Base-by-base conservation (phyloP, 35 echinoderm and acorn worm genomes). In the Stichopus chloronotus region DNA sequence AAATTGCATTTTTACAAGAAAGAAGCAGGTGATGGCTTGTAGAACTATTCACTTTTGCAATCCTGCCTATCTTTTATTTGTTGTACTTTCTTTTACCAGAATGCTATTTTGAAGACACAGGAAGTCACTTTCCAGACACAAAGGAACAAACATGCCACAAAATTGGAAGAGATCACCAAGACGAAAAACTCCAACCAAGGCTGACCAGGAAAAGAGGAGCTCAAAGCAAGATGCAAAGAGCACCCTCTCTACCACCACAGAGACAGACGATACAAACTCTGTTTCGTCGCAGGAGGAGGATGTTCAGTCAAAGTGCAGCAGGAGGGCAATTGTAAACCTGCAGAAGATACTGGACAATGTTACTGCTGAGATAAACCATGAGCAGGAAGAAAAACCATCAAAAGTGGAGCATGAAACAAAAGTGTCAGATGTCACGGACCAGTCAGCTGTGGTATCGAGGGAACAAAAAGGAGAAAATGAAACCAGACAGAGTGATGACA, bases 291-390 rank as follows among this genome's bases (percentile, higher is more conserved):
- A 94, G 53, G 95, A 99, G 21, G 97, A 99, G 11, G 97, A 99
- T 65, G 92, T 92, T 30, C 97, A 99, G 88, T 92, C 93, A 17
- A 99, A 99, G 77, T 99, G 95, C 78, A 99, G 95, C 85, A 95
- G 95, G 22, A 92, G 94, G 90, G 97, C 97, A 14, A 99, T 99
- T 9, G 95, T 96, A 1, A 99, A 99, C 84, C 93, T 99, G 57
- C 97, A 99, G 79, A 96, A 94, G 58, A 58, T 99, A 30, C 94
- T 99, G 91, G 97, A 99, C 79, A 99, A 99, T 89, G 97, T 99
- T 5, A 99, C 97, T 20, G 97, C 95, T 14, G 97, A 99, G 79
- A 99, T 99, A 17, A 78, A 92, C 60, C 97, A 96, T 8, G 92
- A 94, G 55, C 92, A 95, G 78, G 93, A 96, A 7, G 92, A 63